Evolutionary conservation across 2,113 vertebrate species (phyloP).

Genomic region (Rhodinocichla rosea): DNA sequence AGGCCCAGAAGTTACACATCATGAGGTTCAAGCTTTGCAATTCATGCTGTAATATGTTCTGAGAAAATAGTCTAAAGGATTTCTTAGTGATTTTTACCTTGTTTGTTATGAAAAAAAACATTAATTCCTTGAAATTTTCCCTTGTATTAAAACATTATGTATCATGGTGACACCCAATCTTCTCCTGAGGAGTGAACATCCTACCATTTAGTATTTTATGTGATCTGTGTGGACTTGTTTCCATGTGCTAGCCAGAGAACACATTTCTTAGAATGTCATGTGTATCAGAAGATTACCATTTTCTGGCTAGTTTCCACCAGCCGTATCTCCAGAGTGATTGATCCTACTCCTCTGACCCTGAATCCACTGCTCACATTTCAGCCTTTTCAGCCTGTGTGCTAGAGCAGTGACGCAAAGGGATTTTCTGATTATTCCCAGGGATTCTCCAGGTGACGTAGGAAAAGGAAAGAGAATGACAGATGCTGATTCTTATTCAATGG

Average conservation of each 20-base stretch:
- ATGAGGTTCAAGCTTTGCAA: background rate
- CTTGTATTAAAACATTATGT: background rate
- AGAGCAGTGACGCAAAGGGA: background rate
- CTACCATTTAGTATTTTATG: background rate
- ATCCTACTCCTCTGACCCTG: background rate
- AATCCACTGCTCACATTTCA: background rate
- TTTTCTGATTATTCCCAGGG: conserved; percentile 61
- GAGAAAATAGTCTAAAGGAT: background rate
- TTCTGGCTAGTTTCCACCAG: background rate
- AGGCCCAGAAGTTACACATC: background rate
- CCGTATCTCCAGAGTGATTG: background rate
- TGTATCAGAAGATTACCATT: background rate
- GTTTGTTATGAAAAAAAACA: background rate
- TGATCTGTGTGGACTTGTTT: background rate
- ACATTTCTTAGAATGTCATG: background rate
- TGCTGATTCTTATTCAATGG: background rate
- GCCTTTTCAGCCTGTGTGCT: background rate
- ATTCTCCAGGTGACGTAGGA: conserved; percentile 53
- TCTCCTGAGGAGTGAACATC: background rate
- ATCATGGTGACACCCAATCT: background rate
- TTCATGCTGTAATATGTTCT: background rate
- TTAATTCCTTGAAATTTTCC: background rate
- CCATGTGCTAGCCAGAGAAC: background rate
- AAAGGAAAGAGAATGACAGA: conserved; percentile 10
- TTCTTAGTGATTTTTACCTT: background rate